Evolutionary conservation across 2,797 vertebrate species (phyloP).

Genomic region (Tympanoctomys barrerae): DNA sequence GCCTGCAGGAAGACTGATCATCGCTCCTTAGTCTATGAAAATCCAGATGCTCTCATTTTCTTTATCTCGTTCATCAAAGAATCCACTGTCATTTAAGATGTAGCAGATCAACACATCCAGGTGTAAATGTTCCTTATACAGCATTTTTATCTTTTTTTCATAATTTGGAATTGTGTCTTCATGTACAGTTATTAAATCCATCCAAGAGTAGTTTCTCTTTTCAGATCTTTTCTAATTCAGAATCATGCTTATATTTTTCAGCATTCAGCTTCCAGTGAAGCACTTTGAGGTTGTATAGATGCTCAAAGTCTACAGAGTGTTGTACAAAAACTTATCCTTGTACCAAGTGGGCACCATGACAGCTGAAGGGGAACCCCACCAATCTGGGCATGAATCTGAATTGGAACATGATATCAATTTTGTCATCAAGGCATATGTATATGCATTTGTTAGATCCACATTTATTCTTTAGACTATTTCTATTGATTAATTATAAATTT

Average conservation of each 20-base stretch:
- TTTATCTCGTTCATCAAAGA: background rate
- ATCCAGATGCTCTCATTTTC: background rate
- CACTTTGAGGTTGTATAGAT: background rate
- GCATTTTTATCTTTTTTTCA: conserved; percentile 92
- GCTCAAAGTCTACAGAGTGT: background rate
- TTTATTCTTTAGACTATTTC: background rate
- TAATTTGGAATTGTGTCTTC: conserved; percentile 94
- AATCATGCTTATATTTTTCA: background rate
- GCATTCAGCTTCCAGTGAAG: background rate
- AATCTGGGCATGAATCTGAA: background rate
- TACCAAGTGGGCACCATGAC: background rate
- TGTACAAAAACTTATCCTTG: background rate
- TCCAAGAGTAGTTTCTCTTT: conserved; percentile 90
- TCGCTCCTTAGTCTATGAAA: background rate
- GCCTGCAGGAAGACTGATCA: background rate
- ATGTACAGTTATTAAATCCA: conserved; percentile 94
- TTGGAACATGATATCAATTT: background rate
- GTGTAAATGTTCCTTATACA: background rate
- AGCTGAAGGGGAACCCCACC: background rate
- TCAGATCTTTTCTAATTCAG: background rate
- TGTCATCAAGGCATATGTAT: background rate
- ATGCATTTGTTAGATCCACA: background rate
- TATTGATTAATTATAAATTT: background rate
- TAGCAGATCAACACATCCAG: background rate
- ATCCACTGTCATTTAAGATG: background rate